These are phyloP conservation scores for Apodemia hepburni DNA, from an alignment of 2,888 invertebrate species.

Conservation along the genomic window DNA sequence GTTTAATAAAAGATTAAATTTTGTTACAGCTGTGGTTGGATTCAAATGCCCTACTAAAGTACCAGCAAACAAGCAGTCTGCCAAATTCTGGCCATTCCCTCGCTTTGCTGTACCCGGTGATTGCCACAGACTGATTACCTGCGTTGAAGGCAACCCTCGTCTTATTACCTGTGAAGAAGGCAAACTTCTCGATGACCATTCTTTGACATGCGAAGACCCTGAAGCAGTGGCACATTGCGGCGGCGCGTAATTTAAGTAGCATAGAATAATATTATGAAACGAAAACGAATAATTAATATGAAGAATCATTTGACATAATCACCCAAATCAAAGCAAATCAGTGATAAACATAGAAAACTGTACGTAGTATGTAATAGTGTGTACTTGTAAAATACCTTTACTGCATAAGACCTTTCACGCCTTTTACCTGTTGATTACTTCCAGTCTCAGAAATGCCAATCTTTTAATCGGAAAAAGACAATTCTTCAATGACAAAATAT, in stretches of 20 bases:
- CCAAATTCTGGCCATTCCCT: slow-evolving; percentile 96
- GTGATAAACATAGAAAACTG: too few species aligned
- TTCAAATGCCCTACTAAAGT: slow-evolving; percentile 95
- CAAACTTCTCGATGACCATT: slow-evolving; percentile 91
- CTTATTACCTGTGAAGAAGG: slow-evolving; percentile 93
- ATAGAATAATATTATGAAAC: slow-evolving; percentile 44
- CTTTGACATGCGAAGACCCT: slow-evolving; percentile 91
- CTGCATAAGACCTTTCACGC: too few species aligned
- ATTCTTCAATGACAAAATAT: too few species aligned
- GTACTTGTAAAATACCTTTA: too few species aligned
- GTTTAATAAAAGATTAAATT: neutral
- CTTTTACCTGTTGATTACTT: too few species aligned
- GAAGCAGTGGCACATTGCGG: slow-evolving; percentile 79
- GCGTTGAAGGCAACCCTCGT: slow-evolving; percentile 93
- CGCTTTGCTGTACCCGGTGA: slow-evolving; percentile 94
- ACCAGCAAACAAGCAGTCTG: slow-evolving; percentile 88
- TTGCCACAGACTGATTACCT: slow-evolving; percentile 92
- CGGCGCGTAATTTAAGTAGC: slow-evolving; percentile 46
- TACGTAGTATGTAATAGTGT: too few species aligned
- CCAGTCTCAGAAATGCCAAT: too few species aligned
- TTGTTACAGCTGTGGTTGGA: slow-evolving; percentile 88
- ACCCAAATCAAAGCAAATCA: neutral
- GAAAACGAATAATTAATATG: slow-evolving; percentile 40
- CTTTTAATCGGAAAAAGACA: too few species aligned
- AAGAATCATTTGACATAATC: neutral